These are phyloP conservation scores for Montipora capitata DNA, from an alignment of 92 coral and sea anemone genomes.

Conservation along the genomic window DNA sequence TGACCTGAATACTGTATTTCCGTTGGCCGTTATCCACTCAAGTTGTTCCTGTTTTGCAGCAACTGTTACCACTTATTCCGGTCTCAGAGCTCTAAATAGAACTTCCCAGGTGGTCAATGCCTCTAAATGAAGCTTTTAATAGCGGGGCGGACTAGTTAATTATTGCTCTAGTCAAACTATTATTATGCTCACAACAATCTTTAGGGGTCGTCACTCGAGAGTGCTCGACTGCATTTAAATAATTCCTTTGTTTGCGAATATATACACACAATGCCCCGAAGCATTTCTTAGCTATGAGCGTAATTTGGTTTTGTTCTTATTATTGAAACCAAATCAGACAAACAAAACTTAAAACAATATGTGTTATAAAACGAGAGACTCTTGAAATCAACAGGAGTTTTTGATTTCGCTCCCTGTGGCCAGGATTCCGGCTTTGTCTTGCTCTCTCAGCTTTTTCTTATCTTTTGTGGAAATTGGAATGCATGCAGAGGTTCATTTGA, in stretches of 20 bases:
- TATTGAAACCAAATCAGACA: not conserved
- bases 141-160: not conserved
- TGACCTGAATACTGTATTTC: too few species aligned
- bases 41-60: too few species aligned
- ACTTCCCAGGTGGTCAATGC: too few species aligned
- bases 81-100: too few species aligned
- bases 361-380: not conserved
- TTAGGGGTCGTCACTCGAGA: not conserved
- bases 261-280: not conserved
- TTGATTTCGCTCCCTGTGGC: too few species aligned
- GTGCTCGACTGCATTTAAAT: not conserved
- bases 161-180: not conserved
- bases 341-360: not conserved
- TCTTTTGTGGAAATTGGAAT: not conserved
- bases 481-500: too few species aligned
- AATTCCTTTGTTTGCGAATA: not conserved
- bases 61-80: too few species aligned
- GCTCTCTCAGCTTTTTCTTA: too few species aligned
- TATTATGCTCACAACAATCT: not conserved
- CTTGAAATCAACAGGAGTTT: not conserved
- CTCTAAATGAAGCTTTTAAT: not conserved
- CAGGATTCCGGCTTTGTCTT: too few species aligned
- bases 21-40: too few species aligned
- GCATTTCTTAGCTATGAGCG: not conserved
- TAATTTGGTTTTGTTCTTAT: not conserved